Conservation (phyloP, 2,113 vertebrate genomes). For the human region GRCh38 chr4:74987501-74988000, state of each 20-base stretch:
- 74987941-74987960: background rate
- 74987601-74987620: background rate
- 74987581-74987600: slow-evolving; percentile 28
- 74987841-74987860: background rate
- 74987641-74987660: background rate
- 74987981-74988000: background rate
- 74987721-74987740: background rate
- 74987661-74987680: background rate
- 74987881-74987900: background rate
- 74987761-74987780: slow-evolving; percentile 21
- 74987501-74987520: background rate
- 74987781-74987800: slow-evolving; percentile 23
- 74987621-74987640: background rate
- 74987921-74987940: background rate
- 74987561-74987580: slow-evolving; percentile 18
- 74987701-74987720: background rate
- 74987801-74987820: background rate
- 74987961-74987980: background rate
- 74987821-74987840: background rate
- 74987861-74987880: background rate
- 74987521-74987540: background rate
- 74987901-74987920: background rate
- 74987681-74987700: background rate
- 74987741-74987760: background rate
- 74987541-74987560: slow-evolving; percentile 7